These are phyloP conservation scores for Vulpes ferrilata DNA, from an alignment of 2,113 vertebrate genomes.

Conservation along the genomic window DNA sequence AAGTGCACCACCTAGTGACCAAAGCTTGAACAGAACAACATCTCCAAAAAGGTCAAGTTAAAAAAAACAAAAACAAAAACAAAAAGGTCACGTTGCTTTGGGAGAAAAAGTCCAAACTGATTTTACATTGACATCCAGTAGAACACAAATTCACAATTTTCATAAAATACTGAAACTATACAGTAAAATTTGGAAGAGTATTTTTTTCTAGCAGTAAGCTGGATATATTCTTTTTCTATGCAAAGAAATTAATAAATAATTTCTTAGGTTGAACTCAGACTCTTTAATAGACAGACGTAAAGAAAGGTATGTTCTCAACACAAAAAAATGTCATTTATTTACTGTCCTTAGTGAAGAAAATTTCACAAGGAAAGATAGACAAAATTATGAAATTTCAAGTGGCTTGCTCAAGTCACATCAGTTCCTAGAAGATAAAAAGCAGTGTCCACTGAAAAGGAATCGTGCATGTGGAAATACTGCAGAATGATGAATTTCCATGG, in stretches of 20 bases:
- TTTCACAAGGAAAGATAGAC: not conserved
- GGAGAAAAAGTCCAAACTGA: not conserved
- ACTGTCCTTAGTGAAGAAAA: not conserved
- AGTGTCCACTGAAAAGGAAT: not conserved
- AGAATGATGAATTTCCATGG: not conserved
- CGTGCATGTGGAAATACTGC: not conserved
- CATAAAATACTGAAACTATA: not conserved
- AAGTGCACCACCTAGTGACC: constrained; percentile 71
- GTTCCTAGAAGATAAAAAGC: not conserved
- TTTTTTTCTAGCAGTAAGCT: not conserved
- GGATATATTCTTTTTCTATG: not conserved
- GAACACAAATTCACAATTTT: not conserved
- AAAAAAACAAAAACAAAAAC: too few relatives aligned
- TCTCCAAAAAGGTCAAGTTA: not conserved
- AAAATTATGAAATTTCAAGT: not conserved
- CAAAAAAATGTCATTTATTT: not conserved
- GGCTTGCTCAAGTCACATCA: not conserved
- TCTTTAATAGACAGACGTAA: not conserved
- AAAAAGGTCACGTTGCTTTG: not conserved
- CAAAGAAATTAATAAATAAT: not conserved
- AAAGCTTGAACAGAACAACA: not conserved
- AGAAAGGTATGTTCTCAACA: not conserved
- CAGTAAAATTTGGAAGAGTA: not conserved
- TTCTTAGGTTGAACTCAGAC: not conserved
- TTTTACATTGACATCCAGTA: not conserved